phyloP scores from a whole-genome alignment of 2,797 vertebrate species.

The Sebastes steindachneri region DNA sequence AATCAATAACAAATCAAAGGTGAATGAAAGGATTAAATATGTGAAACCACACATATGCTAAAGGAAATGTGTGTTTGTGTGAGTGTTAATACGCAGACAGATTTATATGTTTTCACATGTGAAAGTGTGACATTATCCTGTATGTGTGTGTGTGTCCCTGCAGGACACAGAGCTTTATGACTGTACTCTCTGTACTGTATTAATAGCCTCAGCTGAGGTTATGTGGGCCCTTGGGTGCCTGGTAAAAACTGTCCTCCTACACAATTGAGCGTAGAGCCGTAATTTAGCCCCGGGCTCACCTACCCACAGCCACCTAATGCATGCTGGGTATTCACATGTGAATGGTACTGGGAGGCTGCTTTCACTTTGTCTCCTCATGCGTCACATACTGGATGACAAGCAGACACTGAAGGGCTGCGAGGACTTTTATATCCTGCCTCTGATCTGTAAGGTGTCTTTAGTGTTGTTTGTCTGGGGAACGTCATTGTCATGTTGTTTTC shows the following conservation, averaged over 20 bases:
- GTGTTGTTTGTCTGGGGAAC: background rate
- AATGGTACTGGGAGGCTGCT: slow-evolving; percentile 47
- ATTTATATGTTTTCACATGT: background rate
- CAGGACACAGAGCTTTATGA: slow-evolving; percentile 47
- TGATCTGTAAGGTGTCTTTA: background rate
- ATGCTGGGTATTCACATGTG: slow-evolving; percentile 84
- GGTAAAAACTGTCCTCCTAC: slow-evolving; percentile 84
- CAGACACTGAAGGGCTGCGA: slow-evolving; percentile 1
- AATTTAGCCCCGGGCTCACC: slow-evolving; percentile 80
- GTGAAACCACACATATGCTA: background rate
- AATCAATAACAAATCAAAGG: background rate
- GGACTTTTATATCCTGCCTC: background rate
- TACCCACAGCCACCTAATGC: slow-evolving; percentile 83
- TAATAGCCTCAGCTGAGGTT: slow-evolving; percentile 82
- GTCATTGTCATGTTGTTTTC: background rate
- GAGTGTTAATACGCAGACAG: background rate
- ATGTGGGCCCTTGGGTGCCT: slow-evolving; percentile 75
- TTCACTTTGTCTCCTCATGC: slow-evolving; percentile 37
- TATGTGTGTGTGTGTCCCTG: slow-evolving; percentile 27
- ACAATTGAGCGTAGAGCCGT: slow-evolving; percentile 76
- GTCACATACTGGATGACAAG: slow-evolving; percentile 40
- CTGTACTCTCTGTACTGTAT: slow-evolving; percentile 59
- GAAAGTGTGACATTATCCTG: background rate
- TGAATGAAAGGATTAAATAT: background rate
- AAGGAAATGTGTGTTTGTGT: background rate